Conservation (phyloP, 2,797 vertebrate species). For the Oreortyx pictus region DNA sequence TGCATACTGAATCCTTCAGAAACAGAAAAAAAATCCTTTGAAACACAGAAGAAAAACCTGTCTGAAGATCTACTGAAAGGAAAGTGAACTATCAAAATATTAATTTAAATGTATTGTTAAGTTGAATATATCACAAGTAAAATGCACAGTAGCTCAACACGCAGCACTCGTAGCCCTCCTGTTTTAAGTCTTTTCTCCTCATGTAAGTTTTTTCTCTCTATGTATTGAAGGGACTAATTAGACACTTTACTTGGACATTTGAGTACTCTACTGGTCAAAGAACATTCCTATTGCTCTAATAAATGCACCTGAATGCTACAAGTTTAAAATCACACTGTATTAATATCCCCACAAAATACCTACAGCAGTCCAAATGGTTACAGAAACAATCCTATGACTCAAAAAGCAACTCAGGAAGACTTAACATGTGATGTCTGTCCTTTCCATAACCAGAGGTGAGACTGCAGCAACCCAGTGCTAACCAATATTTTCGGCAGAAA, state of each 20-base stretch:
- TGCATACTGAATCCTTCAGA: neutral
- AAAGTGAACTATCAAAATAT: neutral
- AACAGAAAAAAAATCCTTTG: neutral
- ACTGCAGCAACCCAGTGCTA: neutral
- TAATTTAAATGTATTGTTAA: neutral
- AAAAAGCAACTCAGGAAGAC: neutral
- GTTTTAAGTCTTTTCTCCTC: neutral
- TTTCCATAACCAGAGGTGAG: rapidly evolving
- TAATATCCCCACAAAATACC: neutral
- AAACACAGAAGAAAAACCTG: neutral
- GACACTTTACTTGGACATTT: neutral
- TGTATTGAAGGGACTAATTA: neutral
- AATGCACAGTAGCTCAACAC: neutral
- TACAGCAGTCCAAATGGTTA: neutral
- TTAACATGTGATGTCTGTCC: neutral
- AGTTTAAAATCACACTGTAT: neutral
- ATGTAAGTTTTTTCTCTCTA: neutral
- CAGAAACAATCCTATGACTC: neutral
- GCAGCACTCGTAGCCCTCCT: neutral
- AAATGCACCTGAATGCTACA: neutral
- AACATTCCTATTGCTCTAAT: neutral
- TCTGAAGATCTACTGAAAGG: neutral
- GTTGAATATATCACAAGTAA: neutral
- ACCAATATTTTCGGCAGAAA: neutral
- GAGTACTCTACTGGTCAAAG: neutral